Evolutionary conservation across 2,113 vertebrate species (phyloP).

Genomic region (Rhynchopsitta pachyrhyncha): DNA sequence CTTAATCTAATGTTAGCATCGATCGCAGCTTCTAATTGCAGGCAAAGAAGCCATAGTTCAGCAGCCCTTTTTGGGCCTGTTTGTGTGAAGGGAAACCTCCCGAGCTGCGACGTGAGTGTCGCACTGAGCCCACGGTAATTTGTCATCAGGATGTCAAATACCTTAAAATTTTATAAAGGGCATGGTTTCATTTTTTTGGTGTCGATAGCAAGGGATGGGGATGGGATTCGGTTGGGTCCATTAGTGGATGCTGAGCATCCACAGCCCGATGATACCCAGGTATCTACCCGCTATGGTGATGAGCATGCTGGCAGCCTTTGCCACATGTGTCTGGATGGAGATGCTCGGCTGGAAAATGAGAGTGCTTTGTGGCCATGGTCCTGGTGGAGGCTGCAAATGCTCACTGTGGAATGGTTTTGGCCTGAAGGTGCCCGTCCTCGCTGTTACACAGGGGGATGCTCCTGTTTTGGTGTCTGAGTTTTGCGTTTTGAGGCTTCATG

Average conservation of each 20-base stretch:
- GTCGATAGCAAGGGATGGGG: not conserved
- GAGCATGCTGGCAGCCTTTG: not conserved
- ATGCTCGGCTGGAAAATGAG: not conserved
- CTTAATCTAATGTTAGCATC: constrained; percentile 62
- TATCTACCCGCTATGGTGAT: fast-evolving
- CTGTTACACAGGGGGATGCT: fast-evolving
- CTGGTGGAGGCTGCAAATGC: fast-evolving
- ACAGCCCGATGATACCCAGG: fast-evolving
- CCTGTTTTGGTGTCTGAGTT: not conserved
- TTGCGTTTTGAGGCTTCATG: not conserved
- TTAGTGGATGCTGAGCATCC: not conserved
- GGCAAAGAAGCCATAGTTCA: not conserved
- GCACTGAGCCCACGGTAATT: not conserved
- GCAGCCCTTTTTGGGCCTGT: not conserved
- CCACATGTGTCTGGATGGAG: fast-evolving
- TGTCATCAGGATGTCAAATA: not conserved
- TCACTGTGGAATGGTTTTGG: fast-evolving
- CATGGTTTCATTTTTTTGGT: fast-evolving
- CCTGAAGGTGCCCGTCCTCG: not conserved
- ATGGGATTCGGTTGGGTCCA: fast-evolving
- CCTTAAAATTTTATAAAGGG: not conserved
- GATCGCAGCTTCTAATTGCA: constrained; percentile 44
- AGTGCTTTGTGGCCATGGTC: fast-evolving
- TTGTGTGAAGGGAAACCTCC: not conserved
- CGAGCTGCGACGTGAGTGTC: not conserved